Base-by-base conservation (phyloP, 2,113 vertebrate species). In the Prietella phreatophila region DNA sequence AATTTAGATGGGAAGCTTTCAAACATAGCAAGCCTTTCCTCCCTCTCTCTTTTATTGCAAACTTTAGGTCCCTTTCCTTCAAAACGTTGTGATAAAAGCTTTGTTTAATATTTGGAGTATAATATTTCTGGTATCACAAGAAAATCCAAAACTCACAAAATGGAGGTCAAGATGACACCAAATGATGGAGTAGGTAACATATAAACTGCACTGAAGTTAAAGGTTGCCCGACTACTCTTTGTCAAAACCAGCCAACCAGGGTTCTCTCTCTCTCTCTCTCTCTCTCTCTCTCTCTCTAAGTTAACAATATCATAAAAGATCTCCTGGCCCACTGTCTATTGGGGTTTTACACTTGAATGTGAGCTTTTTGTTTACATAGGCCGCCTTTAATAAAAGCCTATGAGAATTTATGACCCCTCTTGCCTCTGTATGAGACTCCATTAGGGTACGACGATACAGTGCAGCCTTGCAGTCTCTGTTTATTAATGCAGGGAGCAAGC, bases 391-490 rank as follows among this genome's bases (percentile, higher is more conserved):
- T 94, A 94, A 94, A 95, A 94, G 90, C 91, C 93, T 93, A 95
- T 94, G 94, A 92, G 92, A 93, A 94, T 94, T 93, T 95, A 93
- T 94, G 94, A 94, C 93, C 94, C 92, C 92, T 95, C 92, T 86
- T 88, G 88, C 91, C 91, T 90, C 92, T 91, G 60, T 89, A 91
- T 93, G 92, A 94, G 92, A 93, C 92, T 93, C 92, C 89, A 93
- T 94, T 92, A 95, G 92, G 87, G 82, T 88, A 84, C 90, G 89
- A 50, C 82, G 83, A 90, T 91, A 67, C 88, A 90, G 88, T 91
- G 92, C 88, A 88, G 91, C 92, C 89, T 91, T 93, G 92, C 92
- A 92, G 93, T 92, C 90, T 83, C 87, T 90, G 91, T 89, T 92
- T 93, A 93, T 93, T 93, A 93, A 94, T 94, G 89, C 93, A 91